These are phyloP conservation scores for Galerucella calmariensis DNA, from an alignment of 2,888 invertebrate species.

Conservation along the genomic window DNA sequence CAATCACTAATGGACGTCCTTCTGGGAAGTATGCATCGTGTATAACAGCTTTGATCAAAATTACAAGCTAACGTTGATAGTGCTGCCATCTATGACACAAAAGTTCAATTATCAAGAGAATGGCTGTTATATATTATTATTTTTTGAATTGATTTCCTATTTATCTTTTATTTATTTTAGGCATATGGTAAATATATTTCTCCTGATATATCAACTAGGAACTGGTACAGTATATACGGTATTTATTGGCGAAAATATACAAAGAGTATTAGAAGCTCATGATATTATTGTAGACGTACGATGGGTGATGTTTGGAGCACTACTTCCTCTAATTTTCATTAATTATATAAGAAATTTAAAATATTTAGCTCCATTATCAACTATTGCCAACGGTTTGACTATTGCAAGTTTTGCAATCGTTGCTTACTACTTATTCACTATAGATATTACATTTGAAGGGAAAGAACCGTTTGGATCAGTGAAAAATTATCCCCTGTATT, in stretches of 20 bases:
- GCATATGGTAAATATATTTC: slow-evolving; percentile 77
- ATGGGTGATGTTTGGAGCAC: slow-evolving; percentile 77
- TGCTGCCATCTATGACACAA: no score
- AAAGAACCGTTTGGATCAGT: slow-evolving; percentile 67
- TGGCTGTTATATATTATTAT: background rate
- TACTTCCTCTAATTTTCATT: slow-evolving; percentile 77
- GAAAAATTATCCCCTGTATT: slow-evolving; percentile 78
- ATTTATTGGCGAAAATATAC: slow-evolving; percentile 90
- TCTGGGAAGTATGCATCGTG: no score
- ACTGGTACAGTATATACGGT: slow-evolving; percentile 97
- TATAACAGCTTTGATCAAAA: no score
- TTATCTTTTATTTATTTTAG: slow-evolving; percentile 65
- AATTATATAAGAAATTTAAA: slow-evolving; percentile 82
- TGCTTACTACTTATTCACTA: slow-evolving; percentile 76
- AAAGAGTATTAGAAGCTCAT: slow-evolving; percentile 72
- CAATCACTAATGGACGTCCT: no score
- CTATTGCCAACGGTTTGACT: slow-evolving; percentile 83
- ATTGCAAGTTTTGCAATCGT: slow-evolving; percentile 81
- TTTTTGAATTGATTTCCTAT: background rate
- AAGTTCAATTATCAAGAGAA: no score
- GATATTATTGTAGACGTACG: slow-evolving; percentile 68
- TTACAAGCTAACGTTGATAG: no score
- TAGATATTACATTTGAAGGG: slow-evolving; percentile 68
- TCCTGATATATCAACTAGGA: slow-evolving; percentile 91
- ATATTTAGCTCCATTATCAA: slow-evolving; percentile 84